Evolutionary conservation across 2,113 vertebrate species (phyloP), one percentile per base, ranked within the genome.

Genomic region (Leuciscus idus): DNA sequence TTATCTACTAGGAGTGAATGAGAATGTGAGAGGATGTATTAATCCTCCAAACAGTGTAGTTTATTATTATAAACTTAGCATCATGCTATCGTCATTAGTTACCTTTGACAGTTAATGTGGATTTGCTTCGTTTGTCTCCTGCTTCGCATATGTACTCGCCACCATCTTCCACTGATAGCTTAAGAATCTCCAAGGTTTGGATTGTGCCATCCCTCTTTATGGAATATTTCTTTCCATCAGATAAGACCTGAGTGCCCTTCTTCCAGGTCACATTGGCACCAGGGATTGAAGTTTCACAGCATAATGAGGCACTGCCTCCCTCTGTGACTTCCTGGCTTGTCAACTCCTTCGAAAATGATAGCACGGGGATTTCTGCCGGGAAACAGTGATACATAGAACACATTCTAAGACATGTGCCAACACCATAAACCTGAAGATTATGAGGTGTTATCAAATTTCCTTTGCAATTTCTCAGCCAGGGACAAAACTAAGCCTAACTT

Each of bases 21-120:
- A 48, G 4, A 81, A 39, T 39, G 52, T 79, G 21, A 79, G 30
- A n/a, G 30, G 21, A 59, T 79, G 21, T 59, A 36, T 15, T 76
- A 28, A 2, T 57, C 50, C 75, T 23, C 4, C 17, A 78, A 55
- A 55, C 28, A 23, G 50, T 23, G 17, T 9, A 36, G 33, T 36
- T 21, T 70, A 57, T 72, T 70, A 39, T 21, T 23, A 23, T 39
- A 72, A 72, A 33, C 19, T 23, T 72, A 5, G 33, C 68, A 70
- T 70, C 9, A 70, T 70, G 33, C 8, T 46, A 17, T 28, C 23
- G 2, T 57, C 19, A 57, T 50, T 50, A 50, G 39, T 94, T 95
- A 96, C 95, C 95, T 96, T 95, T 95, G 13, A 97, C 92, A 4
- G 91, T 94, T 76, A 97, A 55, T 10, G 91, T 90, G n/a, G 95